Percentiles rank a stretch among this genome's conserved stretches.
Conservation (phyloP, 2,888 invertebrate species). For the Aphodius sticticus region DNA sequence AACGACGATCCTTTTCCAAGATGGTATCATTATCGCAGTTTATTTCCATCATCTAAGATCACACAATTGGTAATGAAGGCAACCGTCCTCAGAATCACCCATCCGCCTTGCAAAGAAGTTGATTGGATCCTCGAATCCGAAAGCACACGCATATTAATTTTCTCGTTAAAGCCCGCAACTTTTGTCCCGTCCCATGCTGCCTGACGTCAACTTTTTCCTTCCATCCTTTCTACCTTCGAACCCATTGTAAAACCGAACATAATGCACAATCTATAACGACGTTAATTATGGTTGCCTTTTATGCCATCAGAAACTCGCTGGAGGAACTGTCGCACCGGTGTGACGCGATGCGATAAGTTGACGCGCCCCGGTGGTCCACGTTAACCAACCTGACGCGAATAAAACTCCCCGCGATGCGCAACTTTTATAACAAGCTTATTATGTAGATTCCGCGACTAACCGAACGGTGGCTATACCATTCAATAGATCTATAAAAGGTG, state of each 20-base stretch:
- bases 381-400: not conserved
- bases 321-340: not conserved
- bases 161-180: not conserved
- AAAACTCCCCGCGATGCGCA: constrained; percentile 6
- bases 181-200: not conserved
- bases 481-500: constrained; percentile 22
- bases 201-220: not conserved
- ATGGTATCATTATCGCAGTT: no score
- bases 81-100: not conserved
- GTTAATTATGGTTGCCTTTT: constrained; percentile 25
- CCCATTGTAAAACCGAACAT: constrained; percentile 7
- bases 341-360: not conserved
- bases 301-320: not conserved
- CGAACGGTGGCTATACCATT: constrained; percentile 12
- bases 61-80: not conserved
- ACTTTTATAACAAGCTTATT: constrained; percentile 19
- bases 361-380: not conserved
- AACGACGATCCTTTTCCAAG: no score
- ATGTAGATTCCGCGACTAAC: constrained; percentile 17
- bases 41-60: not conserved
- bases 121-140: not conserved
- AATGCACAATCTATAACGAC: constrained; percentile 15
- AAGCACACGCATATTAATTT: not conserved
- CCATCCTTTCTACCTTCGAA: not conserved
- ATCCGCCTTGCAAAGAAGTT: not conserved